A percentile compares a stretch with the other conserved stretches of the same genome.
phyloP scores from a whole-genome alignment of 2,113 vertebrate species.

The Junco hyemalis region DNA sequence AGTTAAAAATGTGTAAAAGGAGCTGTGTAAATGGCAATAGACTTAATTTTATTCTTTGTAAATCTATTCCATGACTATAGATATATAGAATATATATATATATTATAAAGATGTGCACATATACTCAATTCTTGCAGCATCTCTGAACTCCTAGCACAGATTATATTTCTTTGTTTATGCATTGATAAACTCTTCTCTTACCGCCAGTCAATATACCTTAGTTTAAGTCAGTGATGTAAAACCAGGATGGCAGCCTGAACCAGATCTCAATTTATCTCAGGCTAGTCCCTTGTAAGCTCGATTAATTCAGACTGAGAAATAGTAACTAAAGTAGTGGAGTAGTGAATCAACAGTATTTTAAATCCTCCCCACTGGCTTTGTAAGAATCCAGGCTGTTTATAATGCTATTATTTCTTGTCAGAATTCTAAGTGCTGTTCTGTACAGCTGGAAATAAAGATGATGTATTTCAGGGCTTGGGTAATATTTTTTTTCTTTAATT shows the following conservation, averaged over 20 bases:
- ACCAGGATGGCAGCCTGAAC: background rate
- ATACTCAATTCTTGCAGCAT: background rate
- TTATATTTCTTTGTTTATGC: background rate
- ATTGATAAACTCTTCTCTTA: background rate
- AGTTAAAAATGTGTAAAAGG: background rate
- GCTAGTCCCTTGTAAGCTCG: background rate
- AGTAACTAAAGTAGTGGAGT: background rate
- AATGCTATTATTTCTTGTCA: background rate
- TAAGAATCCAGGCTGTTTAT: background rate
- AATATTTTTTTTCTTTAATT: background rate
- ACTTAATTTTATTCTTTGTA: background rate
- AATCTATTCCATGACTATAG: background rate
- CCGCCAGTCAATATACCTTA: background rate
- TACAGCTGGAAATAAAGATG: background rate
- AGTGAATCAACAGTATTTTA: background rate
- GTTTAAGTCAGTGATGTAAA: background rate
- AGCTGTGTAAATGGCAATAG: background rate
- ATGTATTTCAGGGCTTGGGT: background rate
- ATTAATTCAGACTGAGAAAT: background rate
- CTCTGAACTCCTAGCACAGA: background rate
- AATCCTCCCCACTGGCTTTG: background rate
- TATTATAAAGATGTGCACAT: background rate
- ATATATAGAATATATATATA: background rate
- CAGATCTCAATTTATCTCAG: background rate
- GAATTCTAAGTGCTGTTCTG: background rate